Base-by-base conservation (phyloP, 2,113 vertebrate genomes). In the Charadrius vociferus region DNA sequence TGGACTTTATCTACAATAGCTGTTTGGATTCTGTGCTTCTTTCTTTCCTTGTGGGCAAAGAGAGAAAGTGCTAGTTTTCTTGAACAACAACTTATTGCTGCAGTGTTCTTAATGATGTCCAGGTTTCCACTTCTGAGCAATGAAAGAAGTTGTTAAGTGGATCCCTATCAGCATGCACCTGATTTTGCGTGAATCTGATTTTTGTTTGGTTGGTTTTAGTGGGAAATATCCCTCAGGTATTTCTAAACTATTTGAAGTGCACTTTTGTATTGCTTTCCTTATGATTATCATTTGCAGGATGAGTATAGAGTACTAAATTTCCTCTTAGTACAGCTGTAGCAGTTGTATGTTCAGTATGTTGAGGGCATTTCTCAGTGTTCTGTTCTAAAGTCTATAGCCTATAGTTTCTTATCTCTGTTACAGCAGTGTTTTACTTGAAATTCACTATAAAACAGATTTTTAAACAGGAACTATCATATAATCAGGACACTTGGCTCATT, bases 321-420 rank as follows among this genome's bases (percentile, higher is more conserved):
- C 14, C 26, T 81, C 37, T 22, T 37, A 29, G 34, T 43, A 14
- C 43, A 11, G 6, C 34, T 58, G 36, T 15, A 78, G 53, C 26
- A 29, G 12, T n/a, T 55, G 3, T 52, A 24, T 0, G 0, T 52
- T 77, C 26, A 14, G 17, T 27, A 16, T 7, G 2, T 14, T 81
- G 14, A 66, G 7, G 30, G 9, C 30, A 30, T 68, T 94, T 63
- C 36, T 92, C 79, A 15, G 9, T 39, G 19, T 26, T 50, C 12
- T 41, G 16, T 23, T 55, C 12, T 50, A 18, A 68, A 68, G 6
- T 13, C 19, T 59, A 18, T 22, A 45, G 19, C 9, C 20, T 43
- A 11, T 11, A 34, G 15, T 34, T 79, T 75, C 24, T 41, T 2
- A 9, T 36, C 30, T 71, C 37, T 34, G 2, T 50, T 63, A 19